Percentiles rank a stretch among this genome's conserved stretches.
These are phyloP conservation scores for Lota lota DNA, from an alignment of 2,113 vertebrate genomes.

Conservation along the genomic window DNA sequence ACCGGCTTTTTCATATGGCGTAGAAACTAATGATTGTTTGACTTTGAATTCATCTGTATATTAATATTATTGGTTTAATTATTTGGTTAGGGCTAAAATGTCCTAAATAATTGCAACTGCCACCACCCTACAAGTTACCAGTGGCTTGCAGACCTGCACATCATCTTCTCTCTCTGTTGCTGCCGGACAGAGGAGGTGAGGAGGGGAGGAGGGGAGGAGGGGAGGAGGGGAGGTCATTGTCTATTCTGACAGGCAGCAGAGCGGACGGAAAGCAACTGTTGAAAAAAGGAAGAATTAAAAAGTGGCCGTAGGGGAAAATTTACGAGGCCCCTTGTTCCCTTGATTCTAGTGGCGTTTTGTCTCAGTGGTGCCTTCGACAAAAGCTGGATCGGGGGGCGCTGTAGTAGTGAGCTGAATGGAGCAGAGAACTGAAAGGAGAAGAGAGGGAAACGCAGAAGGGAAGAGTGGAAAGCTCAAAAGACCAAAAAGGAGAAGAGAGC, in stretches of 20 bases:
- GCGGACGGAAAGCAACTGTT: slow-evolving; percentile 45
- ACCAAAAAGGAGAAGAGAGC: slow-evolving; percentile 26
- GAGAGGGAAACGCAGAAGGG: background rate
- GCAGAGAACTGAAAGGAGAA: slow-evolving; percentile 26
- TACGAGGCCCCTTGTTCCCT: slow-evolving; percentile 46
- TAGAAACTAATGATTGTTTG: no score
- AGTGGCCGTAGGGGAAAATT: slow-evolving; percentile 50
- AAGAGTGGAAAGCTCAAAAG: slow-evolving; percentile 16
- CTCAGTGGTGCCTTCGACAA: slow-evolving; percentile 40
- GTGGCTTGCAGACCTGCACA: no score
- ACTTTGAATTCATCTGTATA: no score
- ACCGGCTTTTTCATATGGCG: no score
- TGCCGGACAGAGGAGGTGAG: no score
- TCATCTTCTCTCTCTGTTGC: no score
- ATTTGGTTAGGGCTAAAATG: no score
- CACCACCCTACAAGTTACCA: no score
- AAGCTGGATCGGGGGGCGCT: slow-evolving; percentile 31
- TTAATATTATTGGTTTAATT: no score
- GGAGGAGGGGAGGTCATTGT: slow-evolving; percentile 24
- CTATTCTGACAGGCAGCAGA: slow-evolving; percentile 49
- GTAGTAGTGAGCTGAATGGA: slow-evolving; percentile 43
- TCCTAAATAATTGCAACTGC: no score
- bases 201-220: no score
- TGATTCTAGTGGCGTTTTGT: slow-evolving; percentile 57
- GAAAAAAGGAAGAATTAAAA: slow-evolving; percentile 15